phyloP scores from a whole-genome alignment of 2,888 invertebrate genomes.

The Drosophila neonasuta region DNA sequence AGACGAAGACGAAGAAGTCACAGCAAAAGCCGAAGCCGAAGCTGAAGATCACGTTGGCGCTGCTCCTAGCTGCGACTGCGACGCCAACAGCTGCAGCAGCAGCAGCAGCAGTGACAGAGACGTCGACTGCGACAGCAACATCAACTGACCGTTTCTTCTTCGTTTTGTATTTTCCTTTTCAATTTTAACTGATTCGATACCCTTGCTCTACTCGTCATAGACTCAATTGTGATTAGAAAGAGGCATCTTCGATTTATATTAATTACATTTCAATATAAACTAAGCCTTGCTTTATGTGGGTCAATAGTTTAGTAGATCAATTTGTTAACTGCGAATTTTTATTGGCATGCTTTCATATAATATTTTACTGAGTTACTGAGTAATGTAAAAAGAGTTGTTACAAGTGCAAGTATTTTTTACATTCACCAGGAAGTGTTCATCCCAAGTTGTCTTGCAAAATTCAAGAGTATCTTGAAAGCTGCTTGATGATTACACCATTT shows the following conservation, averaged over 20 bases:
- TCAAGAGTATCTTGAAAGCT: constrained; percentile 39
- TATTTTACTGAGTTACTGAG: neutral
- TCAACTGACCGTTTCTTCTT: constrained; percentile 57
- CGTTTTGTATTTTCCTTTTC: constrained; percentile 40
- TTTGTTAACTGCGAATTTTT: neutral
- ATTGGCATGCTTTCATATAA: neutral
- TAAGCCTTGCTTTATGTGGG: neutral
- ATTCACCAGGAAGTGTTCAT: constrained; percentile 3
- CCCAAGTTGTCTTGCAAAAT: neutral
- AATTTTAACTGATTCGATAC: constrained; percentile 56
- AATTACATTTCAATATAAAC: neutral
- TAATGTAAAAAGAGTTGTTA: neutral
- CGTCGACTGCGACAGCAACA: constrained; percentile 15
- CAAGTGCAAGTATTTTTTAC: neutral
- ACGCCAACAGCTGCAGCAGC: constrained; percentile 33
- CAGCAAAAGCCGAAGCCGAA: constrained; percentile 11
- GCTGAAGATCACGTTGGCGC: constrained; percentile 14
- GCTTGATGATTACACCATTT: constrained; percentile 1
- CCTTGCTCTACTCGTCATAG: constrained; percentile 28
- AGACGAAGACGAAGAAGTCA: constrained; percentile 6
- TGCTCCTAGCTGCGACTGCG: constrained; percentile 61
- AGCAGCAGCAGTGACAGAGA: constrained; percentile 29
- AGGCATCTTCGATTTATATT: constrained; percentile 4
- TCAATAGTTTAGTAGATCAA: neutral
- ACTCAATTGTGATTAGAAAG: constrained; percentile 15